These are phyloP conservation scores for Drosophila virilis DNA, from an alignment of 1,140 invertebrate genomes.

Conservation along the genomic window DNA sequence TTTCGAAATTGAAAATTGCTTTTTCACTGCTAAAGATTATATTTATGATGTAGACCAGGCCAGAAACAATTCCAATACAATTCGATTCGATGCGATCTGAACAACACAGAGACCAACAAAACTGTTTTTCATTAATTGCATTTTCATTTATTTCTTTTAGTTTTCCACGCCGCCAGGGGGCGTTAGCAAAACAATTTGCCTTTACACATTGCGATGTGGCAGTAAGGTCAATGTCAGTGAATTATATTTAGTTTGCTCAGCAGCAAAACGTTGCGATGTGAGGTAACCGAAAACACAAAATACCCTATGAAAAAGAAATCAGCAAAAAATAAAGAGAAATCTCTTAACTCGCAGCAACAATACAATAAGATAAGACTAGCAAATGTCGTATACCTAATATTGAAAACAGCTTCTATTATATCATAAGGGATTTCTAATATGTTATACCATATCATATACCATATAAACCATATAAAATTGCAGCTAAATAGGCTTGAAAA, in stretches of 20 bases:
- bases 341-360: too few relatives aligned
- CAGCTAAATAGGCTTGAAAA: not conserved
- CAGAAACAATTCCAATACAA: not conserved
- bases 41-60: slow-evolving; percentile 42
- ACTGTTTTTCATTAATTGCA: slow-evolving; percentile 58
- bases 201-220: not conserved
- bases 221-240: slow-evolving; percentile 61
- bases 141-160: slow-evolving; percentile 50
- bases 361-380: too few relatives aligned
- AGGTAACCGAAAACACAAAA: not conserved
- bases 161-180: slow-evolving; percentile 13
- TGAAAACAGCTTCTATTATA: too few relatives aligned
- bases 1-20: slow-evolving; percentile 25
- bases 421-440: too few relatives aligned
- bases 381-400: too few relatives aligned
- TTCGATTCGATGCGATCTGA: slow-evolving; percentile 21
- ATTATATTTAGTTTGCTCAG: not conserved
- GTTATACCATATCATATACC: too few relatives aligned
- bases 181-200: slow-evolving; percentile 8
- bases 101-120: slow-evolving; percentile 21
- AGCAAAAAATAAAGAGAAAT: not conserved
- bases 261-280: too few relatives aligned
- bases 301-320: not conserved
- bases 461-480: not conserved
- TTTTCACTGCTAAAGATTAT: slow-evolving; percentile 8